Evolutionary conservation across 1,140 invertebrate species (phyloP), one percentile per base, ranked within the genome.

Genomic region (Heterodera carotae): DNA sequence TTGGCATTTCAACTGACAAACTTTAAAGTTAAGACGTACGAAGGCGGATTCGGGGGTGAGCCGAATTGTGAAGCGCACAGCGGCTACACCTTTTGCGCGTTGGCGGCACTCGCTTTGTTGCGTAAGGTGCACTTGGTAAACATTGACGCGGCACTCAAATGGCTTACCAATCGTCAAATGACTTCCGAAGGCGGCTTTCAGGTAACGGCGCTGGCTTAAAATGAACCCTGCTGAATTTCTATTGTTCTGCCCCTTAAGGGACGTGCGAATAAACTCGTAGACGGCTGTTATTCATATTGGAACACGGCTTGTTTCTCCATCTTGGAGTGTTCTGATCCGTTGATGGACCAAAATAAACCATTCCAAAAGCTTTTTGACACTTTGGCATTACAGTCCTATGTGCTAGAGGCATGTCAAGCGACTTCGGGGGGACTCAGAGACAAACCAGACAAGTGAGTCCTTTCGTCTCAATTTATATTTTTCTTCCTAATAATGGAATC

Each of bases 231-330:
- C n/a, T n/a, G n/a, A n/a, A n/a, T n/a, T n/a, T n/a, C n/a, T n/a
- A n/a, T n/a, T n/a, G n/a, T n/a, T n/a, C n/a, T n/a, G n/a, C n/a
- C n/a, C 27, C 22, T 77, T 25, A 27, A 83, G 80, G 90, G 89
- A 10, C 90, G 97, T 84, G 97, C 97, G 5, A 98, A 98, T 89
- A 99, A 99, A 90, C 89, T 98, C 72, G 96, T 99, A 1, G 97
- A 99, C 90, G 93, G 93, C 8, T 99, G 97, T 89, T 99, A 99
- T 88, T 96, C 94, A 3, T 99, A 98, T 90, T 99, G 97, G 97
- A 94, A 96, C 90, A 95, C 94, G 34, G 95, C 93, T 39, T 91
- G 92, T 53, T 94, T 98, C 88, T 93, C 94, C 56, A 69, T 81
- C 43, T 33, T 81, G 25, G 82, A 83, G 36, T 36, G 69, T 53